Evolutionary conservation across 2,888 invertebrate genomes (phyloP), one percentile per base, ranked within the genome.

Genomic region (Chironomus riparius): DNA sequence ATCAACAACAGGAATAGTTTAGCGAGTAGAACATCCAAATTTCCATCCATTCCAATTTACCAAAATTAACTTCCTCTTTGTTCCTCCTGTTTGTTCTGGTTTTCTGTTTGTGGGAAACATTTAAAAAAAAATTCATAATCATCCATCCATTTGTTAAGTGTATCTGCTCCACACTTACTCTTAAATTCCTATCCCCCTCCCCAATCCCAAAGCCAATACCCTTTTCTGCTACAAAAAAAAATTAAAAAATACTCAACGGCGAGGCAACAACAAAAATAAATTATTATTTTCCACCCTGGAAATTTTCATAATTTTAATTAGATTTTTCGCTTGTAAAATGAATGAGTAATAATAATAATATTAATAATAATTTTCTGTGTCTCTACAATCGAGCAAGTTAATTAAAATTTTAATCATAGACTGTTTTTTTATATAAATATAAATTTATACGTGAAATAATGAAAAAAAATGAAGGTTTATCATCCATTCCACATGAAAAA

Each of bases 301-400:
- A 48, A 71, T 73, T 73, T 73, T 65, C 65, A 73, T 73, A 73
- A 73, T 73, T 73, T 73, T 73, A 73, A 73, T 73, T 73, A 73
- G 72, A 61, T 62, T 73, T 73, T 73, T 24, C 21, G 18, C 21
- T 21, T 65, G 21, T 65, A 24, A 65, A 65, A 24, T 65, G 22
- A 65, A 24, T 22, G 22, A 65, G 24, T 12, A 18, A 69, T 28
- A 69, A 69, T 68, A 18, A 68, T 38, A 38, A 38, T 38, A 38
- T 38, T 38, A 38, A 38, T 38, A 68, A 24, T 12, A 18, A 22
- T 22, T 21, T 68, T 68, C 68, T 68, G 56, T 56, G 56, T 56
- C 56, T 56, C 56, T 10, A 56, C 56, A 56, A 56, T 56, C 56
- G 56, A 56, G 56, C 47, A 69, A 69, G 47, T 69, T 69, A 69